phyloP scores from a whole-genome alignment of 1,140 invertebrate species.

The Drosophila pallidifrons region DNA sequence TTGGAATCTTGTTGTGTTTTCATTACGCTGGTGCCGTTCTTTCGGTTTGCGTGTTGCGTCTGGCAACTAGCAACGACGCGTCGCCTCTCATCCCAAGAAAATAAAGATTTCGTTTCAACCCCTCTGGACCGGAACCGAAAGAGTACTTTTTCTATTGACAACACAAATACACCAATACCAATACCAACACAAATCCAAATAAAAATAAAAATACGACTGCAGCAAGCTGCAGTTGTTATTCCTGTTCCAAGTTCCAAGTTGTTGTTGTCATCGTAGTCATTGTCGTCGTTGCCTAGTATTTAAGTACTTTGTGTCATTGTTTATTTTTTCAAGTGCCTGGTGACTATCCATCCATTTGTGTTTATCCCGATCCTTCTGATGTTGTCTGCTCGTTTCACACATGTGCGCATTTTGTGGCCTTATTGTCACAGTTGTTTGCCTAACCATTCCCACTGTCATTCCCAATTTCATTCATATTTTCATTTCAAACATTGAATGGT shows the following conservation, averaged over 20 bases:
- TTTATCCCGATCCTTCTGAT: constrained; percentile 46
- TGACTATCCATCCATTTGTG: constrained; percentile 55
- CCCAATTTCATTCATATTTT: constrained; percentile 60
- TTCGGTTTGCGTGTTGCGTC: background rate
- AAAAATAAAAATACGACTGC: constrained; percentile 21
- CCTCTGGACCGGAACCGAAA: constrained; percentile 41
- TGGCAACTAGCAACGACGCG: constrained; percentile 11
- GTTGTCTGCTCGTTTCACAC: constrained; percentile 47
- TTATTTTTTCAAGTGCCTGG: constrained; percentile 67
- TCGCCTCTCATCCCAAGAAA: constrained; percentile 69
- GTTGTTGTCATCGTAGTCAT: constrained; percentile 12
- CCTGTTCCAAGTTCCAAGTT: constrained; percentile 16
- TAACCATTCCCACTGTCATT: background rate
- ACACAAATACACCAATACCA: background rate
- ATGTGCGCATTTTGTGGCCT: constrained; percentile 63
- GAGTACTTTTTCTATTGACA: constrained; percentile 43
- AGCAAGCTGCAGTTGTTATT: constrained; percentile 67
- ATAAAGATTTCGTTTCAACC: constrained; percentile 55
- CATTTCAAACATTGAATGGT: constrained; percentile 47
- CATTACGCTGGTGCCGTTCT: constrained; percentile 54
- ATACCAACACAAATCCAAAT: constrained; percentile 12
- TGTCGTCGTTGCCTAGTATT: constrained; percentile 58
- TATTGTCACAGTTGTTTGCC: constrained; percentile 20
- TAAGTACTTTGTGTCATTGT: constrained; percentile 81
- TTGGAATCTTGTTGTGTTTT: constrained; percentile 74